phyloP scores from a whole-genome alignment of 2,797 vertebrate genomes.

The Ctenopoma kingsleyae region DNA sequence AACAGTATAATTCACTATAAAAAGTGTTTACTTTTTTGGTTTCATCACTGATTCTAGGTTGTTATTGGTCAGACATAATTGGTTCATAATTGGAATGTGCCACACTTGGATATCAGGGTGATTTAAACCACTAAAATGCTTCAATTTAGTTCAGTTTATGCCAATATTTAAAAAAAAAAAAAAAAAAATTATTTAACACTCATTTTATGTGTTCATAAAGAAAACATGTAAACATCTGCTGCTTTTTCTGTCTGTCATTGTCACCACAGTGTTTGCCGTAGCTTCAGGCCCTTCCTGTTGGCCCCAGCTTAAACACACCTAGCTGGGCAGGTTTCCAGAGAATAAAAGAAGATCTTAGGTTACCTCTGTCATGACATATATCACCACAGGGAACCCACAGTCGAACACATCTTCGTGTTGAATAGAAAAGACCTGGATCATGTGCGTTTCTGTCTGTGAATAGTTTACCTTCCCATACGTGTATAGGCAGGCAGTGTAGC shows the following conservation, averaged over 20 bases:
- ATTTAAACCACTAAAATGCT: background rate
- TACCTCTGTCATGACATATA: slow-evolving; percentile 64
- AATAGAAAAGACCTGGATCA: slow-evolving; percentile 50
- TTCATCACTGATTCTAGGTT: background rate
- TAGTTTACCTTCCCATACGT: slow-evolving; percentile 14
- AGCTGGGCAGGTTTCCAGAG: slow-evolving; percentile 60
- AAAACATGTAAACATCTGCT: background rate
- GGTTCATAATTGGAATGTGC: background rate
- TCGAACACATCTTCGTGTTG: slow-evolving; percentile 35
- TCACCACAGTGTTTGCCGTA: slow-evolving; percentile 7
- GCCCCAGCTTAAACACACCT: slow-evolving; percentile 28
- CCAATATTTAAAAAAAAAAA: background rate
- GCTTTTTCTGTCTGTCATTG: slow-evolving; percentile 2
- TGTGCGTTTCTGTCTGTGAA: slow-evolving; percentile 8
- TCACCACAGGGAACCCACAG: slow-evolving; percentile 61
- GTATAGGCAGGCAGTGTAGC: slow-evolving; percentile 4
- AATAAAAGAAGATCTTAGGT: slow-evolving; percentile 66
- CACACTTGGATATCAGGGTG: background rate
- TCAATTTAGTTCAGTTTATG: too few species aligned
- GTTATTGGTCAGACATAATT: background rate
- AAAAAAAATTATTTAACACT: background rate
- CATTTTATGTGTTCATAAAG: background rate
- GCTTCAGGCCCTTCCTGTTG: slow-evolving; percentile 63
- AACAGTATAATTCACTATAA: background rate
- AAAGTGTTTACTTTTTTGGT: background rate